phyloP scores from a whole-genome alignment of 2,113 vertebrate species.

The Phodopus roborovskii region DNA sequence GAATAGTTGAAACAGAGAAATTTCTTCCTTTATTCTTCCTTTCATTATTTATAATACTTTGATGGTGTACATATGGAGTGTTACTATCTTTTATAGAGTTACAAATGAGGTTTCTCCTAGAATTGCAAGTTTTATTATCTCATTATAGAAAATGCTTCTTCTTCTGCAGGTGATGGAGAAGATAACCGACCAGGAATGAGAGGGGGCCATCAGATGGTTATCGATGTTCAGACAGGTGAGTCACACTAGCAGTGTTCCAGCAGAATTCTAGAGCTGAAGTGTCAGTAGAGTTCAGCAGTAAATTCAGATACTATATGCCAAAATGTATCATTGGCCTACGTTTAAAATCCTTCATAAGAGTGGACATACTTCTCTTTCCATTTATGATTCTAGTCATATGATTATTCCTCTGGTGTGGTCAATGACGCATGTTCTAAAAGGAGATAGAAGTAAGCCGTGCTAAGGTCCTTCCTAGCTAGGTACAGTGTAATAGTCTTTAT shows the following conservation, averaged over 20 bases:
- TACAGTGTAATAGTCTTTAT: background rate
- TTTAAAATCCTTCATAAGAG: background rate
- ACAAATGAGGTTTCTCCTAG: background rate
- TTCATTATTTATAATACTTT: conserved; percentile 44
- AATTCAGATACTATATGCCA: background rate
- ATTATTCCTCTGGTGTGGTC: background rate
- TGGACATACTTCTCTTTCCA: conserved; percentile 1
- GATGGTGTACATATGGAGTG: conserved; percentile 10
- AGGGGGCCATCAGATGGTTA: conserved; percentile 99
- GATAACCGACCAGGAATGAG: conserved; percentile 99
- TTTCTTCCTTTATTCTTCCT: conserved; percentile 43
- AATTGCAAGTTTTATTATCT: background rate
- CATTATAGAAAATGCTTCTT: conserved; percentile 2
- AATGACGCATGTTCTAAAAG: background rate
- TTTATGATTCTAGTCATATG: background rate
- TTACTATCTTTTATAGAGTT: background rate
- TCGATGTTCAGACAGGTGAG: conserved; percentile 98
- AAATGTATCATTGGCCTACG: background rate
- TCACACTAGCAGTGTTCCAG: conserved; percentile 10
- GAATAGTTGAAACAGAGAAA: conserved; percentile 27
- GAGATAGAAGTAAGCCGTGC: background rate
- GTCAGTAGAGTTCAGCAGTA: background rate
- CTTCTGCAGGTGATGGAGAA: conserved; percentile 92
- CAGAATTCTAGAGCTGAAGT: background rate
- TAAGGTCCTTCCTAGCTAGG: background rate